Base-by-base conservation (phyloP, 2,888 invertebrate species). In the Anaspis maculata region DNA sequence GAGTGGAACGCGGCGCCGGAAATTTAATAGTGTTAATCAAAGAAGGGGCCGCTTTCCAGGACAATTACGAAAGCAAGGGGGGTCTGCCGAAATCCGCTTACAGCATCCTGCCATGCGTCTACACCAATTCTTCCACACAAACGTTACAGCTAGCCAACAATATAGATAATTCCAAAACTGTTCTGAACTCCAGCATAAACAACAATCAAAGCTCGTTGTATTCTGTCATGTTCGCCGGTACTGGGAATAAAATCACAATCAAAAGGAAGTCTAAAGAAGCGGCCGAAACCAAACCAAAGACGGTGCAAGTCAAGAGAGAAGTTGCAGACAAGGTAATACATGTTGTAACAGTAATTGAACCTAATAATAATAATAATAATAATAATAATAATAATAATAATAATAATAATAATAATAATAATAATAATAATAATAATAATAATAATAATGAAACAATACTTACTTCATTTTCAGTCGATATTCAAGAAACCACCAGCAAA, bases 221-320 rank as follows among this genome's bases (percentile, higher is more conserved):
- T 65, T 85, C 85, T 41, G 84, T 86, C 26, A 75, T 84, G 71
- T 83, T 83, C 65, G 80, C 84, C 32, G 84, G 83, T 10, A 74
- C 78, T 45, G 84, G 84, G 31, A 85, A 84, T 62, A 86, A 86
- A 71, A 83, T 86, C 50, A 86, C 84, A 26, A 83, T 86, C 46
- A 86, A 85, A 62, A 71, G 85, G 47, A 85, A 84, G 70, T 76
- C 52, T 13, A 64, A 63, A 45, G 64, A 63, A 29, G 15, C 76
- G 34, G 68, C 76, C 2, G 77, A 76, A 44, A 76, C 74, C 30
- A 64, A 65, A 37, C 37, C 44, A 34, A 48, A 45, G 37, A 42
- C 39, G 39, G 40, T 37, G 29, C 40, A 43, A 44, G 39, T 43
- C 30, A 52, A 52, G 28, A 31, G 31, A 23, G 37, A 37, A 7